Evolutionary conservation across 2,113 vertebrate genomes (phyloP), one percentile per base, ranked within the genome.

Genomic region (Gambusia holbrooki): DNA sequence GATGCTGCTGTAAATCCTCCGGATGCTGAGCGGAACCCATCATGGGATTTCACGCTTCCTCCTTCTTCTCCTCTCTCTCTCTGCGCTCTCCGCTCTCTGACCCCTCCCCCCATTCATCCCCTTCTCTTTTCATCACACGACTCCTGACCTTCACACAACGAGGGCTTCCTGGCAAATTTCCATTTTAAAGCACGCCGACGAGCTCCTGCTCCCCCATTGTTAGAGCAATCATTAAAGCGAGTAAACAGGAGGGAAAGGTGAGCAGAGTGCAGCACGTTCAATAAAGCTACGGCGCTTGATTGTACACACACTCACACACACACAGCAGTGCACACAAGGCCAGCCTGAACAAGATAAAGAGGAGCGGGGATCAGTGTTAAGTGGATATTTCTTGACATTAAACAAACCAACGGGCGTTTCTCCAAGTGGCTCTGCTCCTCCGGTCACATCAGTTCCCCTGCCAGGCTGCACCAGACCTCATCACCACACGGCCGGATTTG

Each of bases 221-320:
- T 54, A 45, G 51, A 72, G 76, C 82, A 82, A 92, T 91, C 83
- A 82, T 79, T 69, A 61, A 79, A 85, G 84, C 78, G 79, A 84
- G 86, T 90, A 89, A 90, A 89, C 85, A 90, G 88, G 83, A 68
- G 79, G 78, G 78, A 84, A 81, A 85, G 85, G 90, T 86, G 79
- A 84, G 32, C 19, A 42, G 69, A 84, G 83, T 65, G 81, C 73
- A 70, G 74, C 2, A 37, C 87, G 85, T 89, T 91, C 90, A 86
- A 89, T 91, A 85, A 60, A 6, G 3, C 17, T 15, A 10, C 69
- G 25, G 35, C 33, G 61, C 40, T 13, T 84, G 88, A 91, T 88
- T 87, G 64, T 15, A 42, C 70, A 68, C 42, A 29, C 28, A 1
- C 25, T 67, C 3, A n/a, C 61, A 51, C 2, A 1, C 54, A 62